Evolutionary conservation across 2,113 vertebrate genomes (phyloP), one percentile per base, ranked within the genome.

Genomic region (Azemiops feae): DNA sequence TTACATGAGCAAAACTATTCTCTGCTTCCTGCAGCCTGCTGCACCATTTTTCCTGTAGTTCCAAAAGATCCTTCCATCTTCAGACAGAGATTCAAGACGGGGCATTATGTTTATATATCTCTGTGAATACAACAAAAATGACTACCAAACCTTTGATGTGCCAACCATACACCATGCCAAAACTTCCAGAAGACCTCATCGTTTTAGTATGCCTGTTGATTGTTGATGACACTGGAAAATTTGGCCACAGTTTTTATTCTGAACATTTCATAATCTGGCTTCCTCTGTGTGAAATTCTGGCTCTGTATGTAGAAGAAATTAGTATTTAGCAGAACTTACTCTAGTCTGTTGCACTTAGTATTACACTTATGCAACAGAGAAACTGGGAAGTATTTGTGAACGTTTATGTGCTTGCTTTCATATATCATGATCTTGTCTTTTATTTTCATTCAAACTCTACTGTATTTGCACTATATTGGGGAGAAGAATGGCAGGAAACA

Each of bases 251-350:
- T 85, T 90, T 93, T 64, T 45, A 27, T 45, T 18, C 91, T 89
- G 87, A 92, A 53, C 47, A 47, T 92, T 89, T 92, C 87, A 81
- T 69, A 92, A 92, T 92, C 60, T 54, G 57, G 60, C 92, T 52
- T 92, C 60, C 85, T 60, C 47, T 45, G 27, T 52, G 43, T 90
- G 45, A 90, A 90, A 93, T 87, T 86, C 54, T 90, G 74, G 88
- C 30, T 90, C 89, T 64, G 30, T 53, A 90, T 20, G 25, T 55
- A 89, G 55, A 45, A 89, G 92, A 93, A 92, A 60, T 90, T 60
- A 85, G 39, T 92, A 81, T 81, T 81, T 81, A 81, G 34, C 27
- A 92, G 92, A 85, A 81, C 6, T 22, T 81, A 81, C 34, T 22
- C 18, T 81, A 81, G 34, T 81, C 34, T 81, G 55, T 39, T 58